Evolutionary conservation across 2,113 vertebrate genomes (phyloP).

Genomic region (Sitta europaea): DNA sequence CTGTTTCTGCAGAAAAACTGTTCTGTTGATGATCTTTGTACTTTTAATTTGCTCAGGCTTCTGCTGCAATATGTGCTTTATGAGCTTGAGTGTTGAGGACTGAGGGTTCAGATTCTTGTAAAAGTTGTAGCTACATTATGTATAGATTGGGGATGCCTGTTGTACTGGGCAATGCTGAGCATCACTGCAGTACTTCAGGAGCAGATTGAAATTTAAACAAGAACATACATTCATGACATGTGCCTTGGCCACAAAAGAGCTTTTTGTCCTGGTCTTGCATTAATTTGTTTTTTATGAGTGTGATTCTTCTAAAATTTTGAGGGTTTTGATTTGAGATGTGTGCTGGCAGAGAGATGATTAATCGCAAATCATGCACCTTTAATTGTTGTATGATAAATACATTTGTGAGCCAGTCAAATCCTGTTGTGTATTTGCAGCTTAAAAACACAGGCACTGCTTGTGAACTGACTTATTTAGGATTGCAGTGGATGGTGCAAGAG

Average conservation of each 20-base stretch:
- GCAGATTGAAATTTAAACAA: not conserved
- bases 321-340: not conserved
- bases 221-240: not conserved
- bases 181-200: not conserved
- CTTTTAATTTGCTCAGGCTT: not conserved
- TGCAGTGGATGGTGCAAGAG: not conserved
- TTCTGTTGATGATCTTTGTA: not conserved
- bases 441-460: not conserved
- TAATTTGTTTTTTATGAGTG: not conserved
- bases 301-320: not conserved
- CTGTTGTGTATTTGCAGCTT: not conserved
- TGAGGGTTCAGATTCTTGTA: not conserved
- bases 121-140: not conserved
- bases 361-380: not conserved
- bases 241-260: not conserved
- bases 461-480: not conserved
- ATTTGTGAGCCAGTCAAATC: not conserved
- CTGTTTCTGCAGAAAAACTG: not conserved
- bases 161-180: not conserved
- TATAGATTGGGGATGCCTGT: not conserved
- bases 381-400: not conserved
- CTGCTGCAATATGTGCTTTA: not conserved
- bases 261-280: not conserved
- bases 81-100: not conserved
- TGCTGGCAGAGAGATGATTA: not conserved